phyloP scores from a whole-genome alignment of 2,797 vertebrate species.

The Streptopelia turtur region DNA sequence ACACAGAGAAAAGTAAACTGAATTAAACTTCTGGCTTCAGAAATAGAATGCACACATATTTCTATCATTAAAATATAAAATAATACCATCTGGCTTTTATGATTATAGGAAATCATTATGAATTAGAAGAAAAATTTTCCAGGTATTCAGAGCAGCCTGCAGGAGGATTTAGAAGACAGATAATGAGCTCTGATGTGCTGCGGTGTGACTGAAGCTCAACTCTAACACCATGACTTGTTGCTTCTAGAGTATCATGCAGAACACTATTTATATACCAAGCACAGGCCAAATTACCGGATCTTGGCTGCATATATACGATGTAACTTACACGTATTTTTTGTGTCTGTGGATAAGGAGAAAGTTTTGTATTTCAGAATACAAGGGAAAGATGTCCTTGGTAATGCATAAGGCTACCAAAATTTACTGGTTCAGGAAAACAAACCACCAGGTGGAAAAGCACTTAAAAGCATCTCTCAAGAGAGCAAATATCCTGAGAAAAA shows the following conservation, averaged over 20 bases:
- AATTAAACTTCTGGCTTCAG: neutral
- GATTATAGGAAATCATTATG: neutral
- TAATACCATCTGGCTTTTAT: neutral
- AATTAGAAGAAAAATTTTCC: neutral
- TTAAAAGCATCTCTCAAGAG: neutral
- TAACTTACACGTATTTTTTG: neutral
- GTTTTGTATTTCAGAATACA: neutral
- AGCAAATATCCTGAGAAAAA: neutral
- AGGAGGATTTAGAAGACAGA: constrained; percentile 16
- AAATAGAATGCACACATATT: neutral
- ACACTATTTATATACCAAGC: neutral
- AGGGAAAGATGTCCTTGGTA: neutral
- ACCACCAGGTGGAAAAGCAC: neutral
- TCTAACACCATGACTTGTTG: neutral
- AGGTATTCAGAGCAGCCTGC: neutral
- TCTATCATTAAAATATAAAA: neutral
- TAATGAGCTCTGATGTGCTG: neutral
- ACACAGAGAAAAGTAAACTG: neutral
- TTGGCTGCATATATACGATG: neutral
- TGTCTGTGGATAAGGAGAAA: neutral
- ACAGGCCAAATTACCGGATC: neutral
- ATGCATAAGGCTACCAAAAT: neutral
- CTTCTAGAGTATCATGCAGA: neutral
- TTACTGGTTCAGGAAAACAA: neutral
- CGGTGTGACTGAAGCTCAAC: neutral